Conservation (phyloP, 2,797 vertebrate genomes). For the Trichosurus vulpecula region DNA sequence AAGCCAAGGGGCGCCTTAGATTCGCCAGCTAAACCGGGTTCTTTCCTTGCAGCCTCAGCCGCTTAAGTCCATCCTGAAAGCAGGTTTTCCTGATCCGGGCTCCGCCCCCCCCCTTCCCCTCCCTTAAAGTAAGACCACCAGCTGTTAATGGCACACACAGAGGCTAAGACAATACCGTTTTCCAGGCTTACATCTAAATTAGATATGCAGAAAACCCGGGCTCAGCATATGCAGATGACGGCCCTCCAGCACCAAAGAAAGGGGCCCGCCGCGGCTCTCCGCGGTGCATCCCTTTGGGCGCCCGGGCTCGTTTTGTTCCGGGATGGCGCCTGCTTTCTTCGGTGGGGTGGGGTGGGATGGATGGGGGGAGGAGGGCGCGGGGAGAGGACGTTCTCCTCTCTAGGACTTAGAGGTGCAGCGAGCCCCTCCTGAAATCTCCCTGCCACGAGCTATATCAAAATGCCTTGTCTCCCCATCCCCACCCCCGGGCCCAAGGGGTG, state of each 20-base stretch:
- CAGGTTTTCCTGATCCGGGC: constrained; percentile 65
- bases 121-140: constrained; percentile 47
- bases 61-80: constrained; percentile 66
- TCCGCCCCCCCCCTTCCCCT: neutral
- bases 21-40: constrained; percentile 8
- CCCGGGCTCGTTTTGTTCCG: neutral
- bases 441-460: neutral
- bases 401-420: rapidly evolving
- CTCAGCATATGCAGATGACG: constrained; percentile 16
- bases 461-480: neutral
- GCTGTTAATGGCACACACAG: constrained; percentile 52
- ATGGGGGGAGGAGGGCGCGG: neutral
- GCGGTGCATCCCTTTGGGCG: neutral
- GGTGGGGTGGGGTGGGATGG: neutral
- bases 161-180: constrained; percentile 55
- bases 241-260: constrained; percentile 4
- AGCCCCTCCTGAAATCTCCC: neutral
- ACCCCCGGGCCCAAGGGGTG: neutral
- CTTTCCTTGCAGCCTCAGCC: neutral
- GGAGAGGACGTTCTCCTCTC: neutral
- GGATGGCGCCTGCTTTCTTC: neutral
- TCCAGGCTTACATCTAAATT: constrained; percentile 70
- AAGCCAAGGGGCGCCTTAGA: constrained; percentile 49
- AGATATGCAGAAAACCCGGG: constrained; percentile 71
- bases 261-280: neutral